Base-by-base conservation (phyloP, 2,888 invertebrate genomes). In the Entomobrya proxima region DNA sequence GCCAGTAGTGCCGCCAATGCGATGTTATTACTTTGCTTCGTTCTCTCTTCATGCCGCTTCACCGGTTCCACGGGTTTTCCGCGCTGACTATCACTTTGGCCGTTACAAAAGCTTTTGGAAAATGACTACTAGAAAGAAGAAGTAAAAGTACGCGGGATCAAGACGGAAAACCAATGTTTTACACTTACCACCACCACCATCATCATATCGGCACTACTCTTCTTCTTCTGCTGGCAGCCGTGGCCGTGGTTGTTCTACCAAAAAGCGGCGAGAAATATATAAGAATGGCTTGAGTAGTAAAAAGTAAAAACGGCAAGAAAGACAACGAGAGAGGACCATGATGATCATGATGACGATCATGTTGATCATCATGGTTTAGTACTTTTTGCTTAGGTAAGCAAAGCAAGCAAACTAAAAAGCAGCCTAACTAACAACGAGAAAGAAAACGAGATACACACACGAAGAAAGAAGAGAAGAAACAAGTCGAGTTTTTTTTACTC, bases 311-410 rank as follows among this genome's bases (percentile, higher is more conserved):
- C 24, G 40, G 21, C 27, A 55, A 18, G 61, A 44, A 40, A 64
- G 64, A 78, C 78, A 55, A 72, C 27, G 55, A 72, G n/a, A n/a
- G n/a, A n/a, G 11, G 80, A 44, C 79, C 37, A 69, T 37, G 15
- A 55, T 21, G 47, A 78, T 47, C 77, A 84, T 84, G 32, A 77
- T 84, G 50, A 82, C n/a, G 15, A 55, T 21, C 32, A 78, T 47
- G 84, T 77, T 84, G 32, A 77, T 84, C 35, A 82, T 82, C 61
- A 76, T 58, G 84, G 72, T 77, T 76, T 84, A 82, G 69, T 77
- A 21, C 76, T 69, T 84, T 78, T 84, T 84, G 84, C 84, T 84
- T 84, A 84, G 84, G 77, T 84, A 84, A 84, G 84, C 82, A 83
- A 74, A 79, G 67, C 64, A 64, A 47, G 82, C 61, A 75, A 82